Conservation (phyloP, 2,113 vertebrate species). For the Jacana jacana region DNA sequence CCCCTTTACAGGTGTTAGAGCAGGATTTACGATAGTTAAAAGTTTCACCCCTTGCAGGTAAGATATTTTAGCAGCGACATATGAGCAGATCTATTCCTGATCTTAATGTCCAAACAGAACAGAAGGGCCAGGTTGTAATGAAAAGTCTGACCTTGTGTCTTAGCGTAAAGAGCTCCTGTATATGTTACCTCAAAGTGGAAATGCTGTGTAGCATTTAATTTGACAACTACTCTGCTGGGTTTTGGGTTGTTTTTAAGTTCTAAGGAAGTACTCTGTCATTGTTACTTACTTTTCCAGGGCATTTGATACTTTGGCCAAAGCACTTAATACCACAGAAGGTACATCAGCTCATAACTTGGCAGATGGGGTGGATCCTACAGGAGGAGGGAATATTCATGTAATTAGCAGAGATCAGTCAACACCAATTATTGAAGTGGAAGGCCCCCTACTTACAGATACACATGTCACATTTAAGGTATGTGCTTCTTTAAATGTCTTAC, state of each 20-base stretch:
- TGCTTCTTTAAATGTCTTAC: neutral
- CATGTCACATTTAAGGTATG: slow-evolving; percentile 95
- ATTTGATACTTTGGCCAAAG: slow-evolving; percentile 98
- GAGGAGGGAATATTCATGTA: slow-evolving; percentile 91
- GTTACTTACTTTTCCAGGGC: slow-evolving; percentile 76
- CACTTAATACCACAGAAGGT: slow-evolving; percentile 88
- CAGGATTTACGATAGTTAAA: neutral
- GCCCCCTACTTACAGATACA: slow-evolving; percentile 94
- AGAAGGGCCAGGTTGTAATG: neutral
- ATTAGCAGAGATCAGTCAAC: slow-evolving; percentile 96
- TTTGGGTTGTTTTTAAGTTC: neutral
- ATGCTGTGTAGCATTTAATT: neutral
- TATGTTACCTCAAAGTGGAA: neutral
- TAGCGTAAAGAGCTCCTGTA: neutral
- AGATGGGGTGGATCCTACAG: slow-evolving; percentile 80
- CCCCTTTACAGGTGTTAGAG: neutral
- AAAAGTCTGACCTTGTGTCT: neutral
- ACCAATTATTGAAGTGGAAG: slow-evolving; percentile 97
- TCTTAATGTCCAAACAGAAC: neutral
- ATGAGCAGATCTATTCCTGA: neutral
- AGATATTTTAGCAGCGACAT: neutral
- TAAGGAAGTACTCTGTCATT: neutral
- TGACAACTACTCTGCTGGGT: neutral
- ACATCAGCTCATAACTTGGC: slow-evolving; percentile 75
- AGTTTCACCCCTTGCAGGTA: neutral